Evolutionary conservation across 1,140 invertebrate species (phyloP), one percentile per base, ranked within the genome.

Genomic region (Lordiphosa stackelbergi): DNA sequence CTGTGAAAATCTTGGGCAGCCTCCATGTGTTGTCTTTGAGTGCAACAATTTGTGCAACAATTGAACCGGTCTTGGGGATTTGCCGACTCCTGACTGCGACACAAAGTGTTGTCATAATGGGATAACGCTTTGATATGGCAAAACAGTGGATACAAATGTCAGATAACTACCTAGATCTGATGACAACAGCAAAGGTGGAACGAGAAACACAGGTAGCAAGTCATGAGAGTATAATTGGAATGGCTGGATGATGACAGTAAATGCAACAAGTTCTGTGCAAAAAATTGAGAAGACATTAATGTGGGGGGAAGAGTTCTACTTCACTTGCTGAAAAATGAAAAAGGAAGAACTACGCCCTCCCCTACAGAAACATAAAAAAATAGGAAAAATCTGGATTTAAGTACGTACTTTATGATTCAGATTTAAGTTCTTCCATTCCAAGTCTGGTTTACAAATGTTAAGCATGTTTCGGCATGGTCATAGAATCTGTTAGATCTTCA

Each of bases 81-180:
- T 46, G 47, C 36, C 31, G 24, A 49, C 36, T 37, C 38, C 51
- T 42, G 22, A 8, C 51, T 42, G 37, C 13, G 12, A 24, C 22
- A 45, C 58, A 46, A 66, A 62, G 42, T 49, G 70, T 54, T 65
- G 69, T 65, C 69, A 75, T 71, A 55, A 58, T 58, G 63, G 51
- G 73, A 75, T 75, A 70, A 48, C 72, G 64, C 54, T 51, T 43
- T 73, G 73, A 77, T 77, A 78, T 75, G 65, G 43, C 64, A 36
- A 40, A 31, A 41, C 54, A 68, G 55, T 64, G 63, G 64, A 68
- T 68, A 68, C 63, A 72, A 71, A 72, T 73, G 69, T 52, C 42
- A 73, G 74, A 77, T 77, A 77, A 65, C 58, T 64, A 59, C 53
- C 54, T 42, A 61, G 66, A 71, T 71, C 53, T 54, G 68, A 55